Base-by-base conservation (phyloP, 2,888 invertebrate species). In the Agriopis leucophaearia region DNA sequence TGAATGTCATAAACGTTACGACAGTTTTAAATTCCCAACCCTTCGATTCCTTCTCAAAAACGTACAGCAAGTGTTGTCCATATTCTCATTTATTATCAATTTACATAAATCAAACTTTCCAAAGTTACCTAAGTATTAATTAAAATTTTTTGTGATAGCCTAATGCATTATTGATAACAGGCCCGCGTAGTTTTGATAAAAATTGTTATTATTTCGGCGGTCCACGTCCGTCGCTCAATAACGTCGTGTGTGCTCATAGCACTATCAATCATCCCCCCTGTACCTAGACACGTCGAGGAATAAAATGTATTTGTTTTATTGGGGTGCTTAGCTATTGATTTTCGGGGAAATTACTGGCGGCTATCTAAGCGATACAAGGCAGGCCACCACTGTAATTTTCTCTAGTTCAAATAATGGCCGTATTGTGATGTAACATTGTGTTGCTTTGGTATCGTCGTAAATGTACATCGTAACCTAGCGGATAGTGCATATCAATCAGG, bases 211-310 rank as follows among this genome's bases (percentile, higher is more conserved):
- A 84, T 87, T 81, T 82, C 77, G 77, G 81, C 74, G 77, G 82
- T 78, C 80, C 83, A 80, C 81, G 78, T 80, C 83, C 83, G 77
- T 75, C 83, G 86, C 85, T 85, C 90, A 87, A 89, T 91, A 88
- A 87, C 86, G 82, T 84, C 87, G 87, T 90, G 88, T 90, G 84
- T 89, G 81, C 84, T 88, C 88, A 87, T 86, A 88, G 85, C 88
- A 90, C 89, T 90, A 93, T 93, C 92, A 92, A 92, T 93, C 92
- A 93, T 91, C 79, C 83, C 81, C 80, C 80, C 78, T 78, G 83
- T 80, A 83, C 84, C 82, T 86, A 86, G 87, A 87, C 84, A 86
- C 83, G 85, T 84, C 85, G 84, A 84, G 86, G 88, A 90, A 90
- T 89, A 88, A 88, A 89, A 89, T 77, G 86, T 89, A 86, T 90